Evolutionary conservation across 2,888 invertebrate genomes (phyloP).

Genomic region (Stratiomys singularior): DNA sequence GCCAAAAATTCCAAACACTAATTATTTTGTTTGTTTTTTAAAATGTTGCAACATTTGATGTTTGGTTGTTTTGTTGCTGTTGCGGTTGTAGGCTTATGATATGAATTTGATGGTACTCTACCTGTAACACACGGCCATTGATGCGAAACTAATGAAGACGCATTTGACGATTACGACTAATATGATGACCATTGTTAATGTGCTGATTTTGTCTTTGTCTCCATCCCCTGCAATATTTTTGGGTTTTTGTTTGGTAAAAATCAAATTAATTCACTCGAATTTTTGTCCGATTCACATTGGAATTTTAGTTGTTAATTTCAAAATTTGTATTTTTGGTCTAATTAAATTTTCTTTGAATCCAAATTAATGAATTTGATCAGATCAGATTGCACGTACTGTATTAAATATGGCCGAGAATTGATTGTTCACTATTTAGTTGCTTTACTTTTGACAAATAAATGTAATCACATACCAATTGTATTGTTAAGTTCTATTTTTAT

Average conservation of each 20-base stretch:
- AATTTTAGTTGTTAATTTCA: constrained; percentile 30
- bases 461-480: background rate
- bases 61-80: constrained; percentile 24
- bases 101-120: constrained; percentile 65
- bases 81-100: background rate
- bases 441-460: background rate
- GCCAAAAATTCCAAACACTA: background rate
- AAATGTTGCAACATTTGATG: background rate
- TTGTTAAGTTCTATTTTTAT: background rate
- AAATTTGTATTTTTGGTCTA: constrained; percentile 17
- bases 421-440: constrained; percentile 17
- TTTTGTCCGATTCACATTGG: constrained; percentile 13
- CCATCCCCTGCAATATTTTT: constrained; percentile 73
- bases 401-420: background rate
- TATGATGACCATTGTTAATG: constrained; percentile 90
- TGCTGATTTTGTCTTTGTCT: constrained; percentile 86
- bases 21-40: background rate
- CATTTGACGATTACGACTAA: constrained; percentile 91
- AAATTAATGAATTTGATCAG: background rate
- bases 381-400: no score
- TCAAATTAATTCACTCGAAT: background rate
- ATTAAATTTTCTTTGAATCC: background rate
- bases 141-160: constrained; percentile 96
- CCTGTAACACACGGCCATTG: constrained; percentile 96
- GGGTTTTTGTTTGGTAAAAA: constrained; percentile 45